Evolutionary conservation across 1,140 invertebrate genomes (phyloP).

Genomic region (Subanguina moxae): DNA sequence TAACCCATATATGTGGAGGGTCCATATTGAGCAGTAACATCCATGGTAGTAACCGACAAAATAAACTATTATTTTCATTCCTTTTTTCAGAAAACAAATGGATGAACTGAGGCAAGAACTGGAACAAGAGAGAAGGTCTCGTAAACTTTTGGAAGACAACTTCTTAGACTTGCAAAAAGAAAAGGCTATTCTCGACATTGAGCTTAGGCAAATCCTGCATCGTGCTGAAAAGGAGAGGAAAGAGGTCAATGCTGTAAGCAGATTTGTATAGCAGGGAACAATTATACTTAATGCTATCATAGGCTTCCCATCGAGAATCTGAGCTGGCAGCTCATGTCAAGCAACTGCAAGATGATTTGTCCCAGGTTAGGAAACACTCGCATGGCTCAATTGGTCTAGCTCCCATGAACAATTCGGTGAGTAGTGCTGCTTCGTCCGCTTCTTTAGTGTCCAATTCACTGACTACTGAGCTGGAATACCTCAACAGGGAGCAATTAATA

Average conservation of each 20-base stretch:
- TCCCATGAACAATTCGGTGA: not conserved
- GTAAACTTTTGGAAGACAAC: slow-evolving; percentile 31
- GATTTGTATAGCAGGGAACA: not conserved
- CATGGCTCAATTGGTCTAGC: slow-evolving; percentile 25
- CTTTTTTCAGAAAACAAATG: slow-evolving; percentile 20
- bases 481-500: slow-evolving; percentile 41
- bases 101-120: slow-evolving; percentile 26
- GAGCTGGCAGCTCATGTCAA: slow-evolving; percentile 18
- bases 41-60: no score
- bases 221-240: slow-evolving; percentile 75
- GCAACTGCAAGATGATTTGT: slow-evolving; percentile 23
- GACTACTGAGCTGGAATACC: slow-evolving; percentile 22
- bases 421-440: slow-evolving; percentile 25
- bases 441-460: slow-evolving; percentile 21
- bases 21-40: no score
- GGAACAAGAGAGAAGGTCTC: slow-evolving; percentile 29
- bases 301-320: slow-evolving; percentile 21
- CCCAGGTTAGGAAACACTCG: slow-evolving; percentile 28
- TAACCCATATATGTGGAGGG: no score
- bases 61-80: not conserved
- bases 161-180: slow-evolving; percentile 77
- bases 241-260: not conserved
- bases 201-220: slow-evolving; percentile 79
- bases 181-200: slow-evolving; percentile 87
- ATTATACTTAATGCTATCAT: not conserved